A percentile compares a stretch with the other conserved stretches of the same genome.
These are phyloP conservation scores for Tipula unca DNA, from an alignment of 2,888 invertebrate species.

Conservation along the genomic window DNA sequence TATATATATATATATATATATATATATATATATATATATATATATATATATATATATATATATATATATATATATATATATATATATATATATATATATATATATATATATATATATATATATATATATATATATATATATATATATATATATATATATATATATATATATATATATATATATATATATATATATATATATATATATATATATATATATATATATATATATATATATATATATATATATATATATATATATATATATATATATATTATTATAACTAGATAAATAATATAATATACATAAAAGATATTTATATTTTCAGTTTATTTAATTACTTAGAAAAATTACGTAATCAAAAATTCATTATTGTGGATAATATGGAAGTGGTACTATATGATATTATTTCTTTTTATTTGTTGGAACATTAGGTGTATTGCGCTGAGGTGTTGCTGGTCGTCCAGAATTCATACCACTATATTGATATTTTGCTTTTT, in stretches of 20 bases:
- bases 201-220: too few species aligned
- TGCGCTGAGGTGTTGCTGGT: slow-evolving; percentile 77
- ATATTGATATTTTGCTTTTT: slow-evolving; percentile 99
- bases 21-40: too few species aligned
- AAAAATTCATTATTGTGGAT: neutral
- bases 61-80: too few species aligned
- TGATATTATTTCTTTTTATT: slow-evolving; percentile 44
- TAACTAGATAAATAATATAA: neutral
- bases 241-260: too few species aligned
- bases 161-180: too few species aligned
- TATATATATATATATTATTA: neutral
- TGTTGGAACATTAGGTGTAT: slow-evolving; percentile 47
- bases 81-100: neutral
- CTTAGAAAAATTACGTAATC: neutral
- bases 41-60: too few species aligned
- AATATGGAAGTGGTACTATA: slow-evolving; percentile 31
- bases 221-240: too few species aligned
- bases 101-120: neutral
- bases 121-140: neutral
- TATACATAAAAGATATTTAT: neutral
- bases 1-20: too few species aligned
- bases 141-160: neutral
- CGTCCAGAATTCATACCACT: slow-evolving; percentile 78
- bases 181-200: too few species aligned
- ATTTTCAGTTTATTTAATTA: neutral